Percentiles rank a stretch among this genome's conserved stretches.
phyloP scores from a whole-genome alignment of 2,113 vertebrate genomes.

The Trinectes maculatus region DNA sequence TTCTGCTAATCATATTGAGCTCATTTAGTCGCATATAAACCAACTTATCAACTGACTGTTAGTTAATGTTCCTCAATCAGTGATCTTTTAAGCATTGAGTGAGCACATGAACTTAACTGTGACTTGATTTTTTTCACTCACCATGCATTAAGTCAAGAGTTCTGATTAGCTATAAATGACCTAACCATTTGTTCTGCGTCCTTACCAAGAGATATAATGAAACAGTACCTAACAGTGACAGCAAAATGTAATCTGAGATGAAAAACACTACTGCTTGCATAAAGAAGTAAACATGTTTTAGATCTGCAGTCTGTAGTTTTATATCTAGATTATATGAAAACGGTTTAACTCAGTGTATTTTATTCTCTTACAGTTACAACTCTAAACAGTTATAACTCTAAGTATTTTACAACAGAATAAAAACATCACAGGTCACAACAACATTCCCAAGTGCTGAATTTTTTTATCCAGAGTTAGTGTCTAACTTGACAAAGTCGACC shows the following conservation, averaged over 20 bases:
- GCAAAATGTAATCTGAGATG: not conserved
- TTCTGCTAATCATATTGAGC: too few species aligned
- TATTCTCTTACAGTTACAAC: slow-evolving; percentile 82
- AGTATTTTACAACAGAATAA: slow-evolving; percentile 80
- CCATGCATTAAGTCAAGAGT: not conserved
- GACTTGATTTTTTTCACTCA: not conserved
- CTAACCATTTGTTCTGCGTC: not conserved
- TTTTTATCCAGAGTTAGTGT: slow-evolving; percentile 81
- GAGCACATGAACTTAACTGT: not conserved
- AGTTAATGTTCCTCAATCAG: not conserved
- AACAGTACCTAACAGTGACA: not conserved
- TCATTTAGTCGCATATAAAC: not conserved
- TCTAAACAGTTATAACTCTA: slow-evolving; percentile 80
- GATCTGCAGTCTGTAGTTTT: slow-evolving; percentile 11
- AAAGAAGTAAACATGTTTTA: not conserved
- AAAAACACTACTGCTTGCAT: not conserved
- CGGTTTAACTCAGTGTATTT: slow-evolving; percentile 69
- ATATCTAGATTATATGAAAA: slow-evolving; percentile 27
- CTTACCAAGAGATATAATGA: not conserved
- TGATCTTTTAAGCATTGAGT: not conserved
- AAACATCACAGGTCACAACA: slow-evolving; percentile 80
- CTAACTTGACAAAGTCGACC: slow-evolving; percentile 74
- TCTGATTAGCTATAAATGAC: not conserved
- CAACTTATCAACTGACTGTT: not conserved
- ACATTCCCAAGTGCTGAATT: slow-evolving; percentile 83